Base-by-base conservation (phyloP, 2,113 vertebrate genomes). In the Vanacampus margaritifer region DNA sequence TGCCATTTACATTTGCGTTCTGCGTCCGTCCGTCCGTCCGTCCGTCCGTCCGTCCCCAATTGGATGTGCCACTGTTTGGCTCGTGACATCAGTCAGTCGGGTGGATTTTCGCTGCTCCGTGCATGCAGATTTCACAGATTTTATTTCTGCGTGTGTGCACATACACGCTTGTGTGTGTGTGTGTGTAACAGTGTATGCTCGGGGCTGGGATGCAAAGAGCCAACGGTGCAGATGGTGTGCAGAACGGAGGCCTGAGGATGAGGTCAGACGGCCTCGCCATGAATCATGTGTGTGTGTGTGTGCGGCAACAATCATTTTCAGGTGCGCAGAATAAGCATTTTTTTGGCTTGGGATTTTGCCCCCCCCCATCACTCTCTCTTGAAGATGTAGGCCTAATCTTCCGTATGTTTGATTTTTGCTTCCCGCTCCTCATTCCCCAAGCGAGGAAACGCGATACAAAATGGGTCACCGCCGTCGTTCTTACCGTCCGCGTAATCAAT, bases 11-110 rank as follows among this genome's bases (percentile, higher is more conserved):
- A 70, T 73, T 74, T 74, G 74, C 68, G 62, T 65, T 75, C 58
- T 73, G 83, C 72, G 59, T 53, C 43, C 70, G 58, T 67, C 35
- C 39, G 75, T 48, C 53, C 46, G 46, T 24, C 24, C 37, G 2
- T 17, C 81, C 82, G 65, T 74, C 64, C 65, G 10, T 68, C 14
- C 23, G 43, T 41, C 43, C 32, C 12, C 68, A 67, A 64, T 57
- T 67, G 69, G 78, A 68, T 19, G 64, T 62, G 65, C 65, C 71
- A 58, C 62, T 16, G 48, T 78, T 73, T 81, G 75, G 78, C 79
- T 76, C 79, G 57, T 79, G 65, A 48, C 64, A 46, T n/a, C 64
- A 43, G 57, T 67, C 28, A 46, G 57, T 46, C 37, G 35, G 61
- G 64, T 56, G 24, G 43, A 48, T 70, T 67, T 66, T 24, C 51